These are phyloP conservation scores for Molossus alvarezi DNA, from an alignment of 2,797 vertebrate species.

Conservation along the genomic window DNA sequence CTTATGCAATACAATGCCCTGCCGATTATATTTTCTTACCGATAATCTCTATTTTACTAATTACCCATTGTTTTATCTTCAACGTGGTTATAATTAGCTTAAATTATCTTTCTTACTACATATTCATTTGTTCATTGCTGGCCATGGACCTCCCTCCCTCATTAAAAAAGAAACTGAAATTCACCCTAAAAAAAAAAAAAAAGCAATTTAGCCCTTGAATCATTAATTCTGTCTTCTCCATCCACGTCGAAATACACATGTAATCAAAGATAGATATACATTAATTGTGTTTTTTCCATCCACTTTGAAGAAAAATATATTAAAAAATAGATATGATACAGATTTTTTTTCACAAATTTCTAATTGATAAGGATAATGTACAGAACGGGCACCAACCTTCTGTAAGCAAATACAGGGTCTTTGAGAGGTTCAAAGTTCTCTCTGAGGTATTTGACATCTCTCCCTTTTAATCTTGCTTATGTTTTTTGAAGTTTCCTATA, in stretches of 20 bases:
- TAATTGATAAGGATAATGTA: neutral
- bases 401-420: neutral
- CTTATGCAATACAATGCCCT: neutral
- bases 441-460: neutral
- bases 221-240: slow-evolving; percentile 9
- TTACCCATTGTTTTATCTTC: neutral
- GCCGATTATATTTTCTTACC: neutral
- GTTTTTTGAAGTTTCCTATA: neutral
- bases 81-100: neutral
- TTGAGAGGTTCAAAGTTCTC: neutral
- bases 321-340: neutral
- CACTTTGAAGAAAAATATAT: neutral
- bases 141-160: neutral
- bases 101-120: neutral
- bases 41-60: neutral
- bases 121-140: neutral
- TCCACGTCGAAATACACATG: neutral
- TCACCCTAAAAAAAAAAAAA: neutral
- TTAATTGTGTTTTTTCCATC: neutral
- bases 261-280: neutral
- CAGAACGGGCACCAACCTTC: neutral
- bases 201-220: neutral
- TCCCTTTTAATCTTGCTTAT: neutral
- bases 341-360: neutral
- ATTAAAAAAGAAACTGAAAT: neutral